A percentile compares a stretch with the other conserved stretches of the same genome.
These are phyloP conservation scores for Mantis religiosa DNA, from an alignment of 2,888 invertebrate species.

Conservation along the genomic window DNA sequence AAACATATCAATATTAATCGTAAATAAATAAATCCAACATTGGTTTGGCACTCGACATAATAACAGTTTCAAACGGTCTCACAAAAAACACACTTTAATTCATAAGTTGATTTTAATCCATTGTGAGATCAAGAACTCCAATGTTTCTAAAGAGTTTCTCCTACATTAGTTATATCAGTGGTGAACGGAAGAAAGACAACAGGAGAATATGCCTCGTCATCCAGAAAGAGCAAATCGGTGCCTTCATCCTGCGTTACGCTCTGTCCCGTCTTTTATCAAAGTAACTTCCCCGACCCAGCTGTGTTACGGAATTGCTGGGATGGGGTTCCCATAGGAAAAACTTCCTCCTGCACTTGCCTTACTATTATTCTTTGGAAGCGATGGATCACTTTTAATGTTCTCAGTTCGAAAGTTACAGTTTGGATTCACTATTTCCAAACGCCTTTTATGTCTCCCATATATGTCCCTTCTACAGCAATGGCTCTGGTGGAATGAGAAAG, in stretches of 20 bases:
- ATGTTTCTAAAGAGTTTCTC: no score
- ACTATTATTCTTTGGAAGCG: constrained; percentile 2
- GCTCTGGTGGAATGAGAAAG: background rate
- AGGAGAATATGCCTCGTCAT: no score
- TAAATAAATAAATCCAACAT: no score
- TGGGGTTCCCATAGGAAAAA: background rate
- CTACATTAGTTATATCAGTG: no score
- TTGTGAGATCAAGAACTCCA: no score
- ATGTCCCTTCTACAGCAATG: background rate
- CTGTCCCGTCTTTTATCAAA: background rate
- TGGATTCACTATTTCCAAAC: background rate
- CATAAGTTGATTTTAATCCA: no score
- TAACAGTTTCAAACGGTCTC: no score
- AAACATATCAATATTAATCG: no score
- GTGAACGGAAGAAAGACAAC: no score
- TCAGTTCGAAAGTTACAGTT: background rate
- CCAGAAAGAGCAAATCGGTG: background rate
- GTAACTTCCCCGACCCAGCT: constrained; percentile 5
- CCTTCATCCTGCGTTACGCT: background rate
- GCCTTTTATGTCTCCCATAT: background rate
- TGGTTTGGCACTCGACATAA: no score
- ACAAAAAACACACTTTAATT: no score
- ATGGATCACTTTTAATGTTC: constrained; percentile 7
- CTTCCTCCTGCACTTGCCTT: background rate
- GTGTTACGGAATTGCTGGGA: background rate